Base-by-base conservation (phyloP, 2,888 invertebrate genomes). In the Bombylius major region DNA sequence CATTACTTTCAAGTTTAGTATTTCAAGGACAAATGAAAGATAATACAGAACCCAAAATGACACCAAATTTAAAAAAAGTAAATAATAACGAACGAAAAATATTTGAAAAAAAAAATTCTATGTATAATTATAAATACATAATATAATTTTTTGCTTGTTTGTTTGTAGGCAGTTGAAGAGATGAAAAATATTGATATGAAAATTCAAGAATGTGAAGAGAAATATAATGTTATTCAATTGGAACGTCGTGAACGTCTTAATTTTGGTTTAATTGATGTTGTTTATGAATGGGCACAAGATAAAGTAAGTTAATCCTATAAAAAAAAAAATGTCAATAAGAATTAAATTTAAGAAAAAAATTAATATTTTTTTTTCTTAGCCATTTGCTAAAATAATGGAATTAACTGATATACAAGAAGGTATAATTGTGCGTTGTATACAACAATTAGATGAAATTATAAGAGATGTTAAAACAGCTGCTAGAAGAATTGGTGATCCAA, bases 401-500 rank as follows among this genome's bases (percentile, higher is more conserved):
- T 75, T 93, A 54, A 97, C 96, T 0, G 91, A 94, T 60, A 87
- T 96, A 0, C 97, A 99, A 70, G 99, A 99, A 72, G 99, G 99
- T 1, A 90, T 97, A 59, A 97, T 99, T 64, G 98, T 99, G 0
- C 80, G 97, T 52, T 94, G 94, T 68, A 98, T 99, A 62, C 98
- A 98, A 69, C 89, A 99, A 67, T 74, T 99, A 45, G 91, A 96
- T 69, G 99, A 99, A 79, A 84, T 86, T 1, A 80, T 97, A 63
- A 80, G 84, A 48, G 78, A 97, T 71, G 92, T 98, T 0, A 86
- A 89, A 69, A 91, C 92, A 64, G 97, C 96, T 0, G 95, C 97
- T 0, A 82, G 87, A 59, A 87, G 92, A 42, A 90, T 97, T 58
- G 98, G 98, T 0, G 93, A 98, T 73, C 90, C 94, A 0, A 86